A percentile compares a stretch with the other conserved stretches of the same genome.
Evolutionary conservation across 2,888 invertebrate species (phyloP).

Genomic region (Protophormia terraenovae): DNA sequence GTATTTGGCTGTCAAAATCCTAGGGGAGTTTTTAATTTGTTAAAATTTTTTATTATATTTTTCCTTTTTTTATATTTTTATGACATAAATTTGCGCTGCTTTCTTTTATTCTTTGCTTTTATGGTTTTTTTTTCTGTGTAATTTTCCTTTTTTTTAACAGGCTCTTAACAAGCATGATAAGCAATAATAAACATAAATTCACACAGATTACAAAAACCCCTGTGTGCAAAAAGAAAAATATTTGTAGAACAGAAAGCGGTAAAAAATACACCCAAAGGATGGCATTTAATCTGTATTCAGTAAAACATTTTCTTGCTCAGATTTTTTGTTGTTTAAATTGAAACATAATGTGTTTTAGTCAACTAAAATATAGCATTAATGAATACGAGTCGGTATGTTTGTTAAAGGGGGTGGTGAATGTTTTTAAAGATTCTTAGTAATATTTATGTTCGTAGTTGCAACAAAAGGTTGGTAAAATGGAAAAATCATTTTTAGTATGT

Average conservation of each 20-base stretch:
- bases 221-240: constrained; percentile 22
- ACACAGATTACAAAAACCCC: constrained; percentile 55
- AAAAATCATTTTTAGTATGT: not conserved
- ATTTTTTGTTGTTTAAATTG: constrained; percentile 57
- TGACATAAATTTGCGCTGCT: constrained; percentile 50
- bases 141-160: constrained; percentile 55
- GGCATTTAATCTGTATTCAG: constrained; percentile 53
- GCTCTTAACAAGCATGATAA: constrained; percentile 66
- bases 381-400: not conserved
- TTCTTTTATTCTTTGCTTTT: constrained; percentile 41
- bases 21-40: constrained; percentile 65
- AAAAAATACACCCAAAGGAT: constrained; percentile 58
- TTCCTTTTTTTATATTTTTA: constrained; percentile 41
- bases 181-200: constrained; percentile 69
- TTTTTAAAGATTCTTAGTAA: not conserved
- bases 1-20: constrained; percentile 55
- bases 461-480: not conserved
- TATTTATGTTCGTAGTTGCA: constrained; percentile 23
- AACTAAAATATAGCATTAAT: constrained; percentile 41
- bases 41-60: constrained; percentile 57
- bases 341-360: constrained; percentile 61
- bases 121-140: constrained; percentile 8
- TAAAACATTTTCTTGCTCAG: constrained; percentile 36
- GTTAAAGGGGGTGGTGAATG: not conserved
- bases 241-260: not conserved